Conservation (phyloP, 2,797 vertebrate species). For the Chloroceryle amazona region DNA sequence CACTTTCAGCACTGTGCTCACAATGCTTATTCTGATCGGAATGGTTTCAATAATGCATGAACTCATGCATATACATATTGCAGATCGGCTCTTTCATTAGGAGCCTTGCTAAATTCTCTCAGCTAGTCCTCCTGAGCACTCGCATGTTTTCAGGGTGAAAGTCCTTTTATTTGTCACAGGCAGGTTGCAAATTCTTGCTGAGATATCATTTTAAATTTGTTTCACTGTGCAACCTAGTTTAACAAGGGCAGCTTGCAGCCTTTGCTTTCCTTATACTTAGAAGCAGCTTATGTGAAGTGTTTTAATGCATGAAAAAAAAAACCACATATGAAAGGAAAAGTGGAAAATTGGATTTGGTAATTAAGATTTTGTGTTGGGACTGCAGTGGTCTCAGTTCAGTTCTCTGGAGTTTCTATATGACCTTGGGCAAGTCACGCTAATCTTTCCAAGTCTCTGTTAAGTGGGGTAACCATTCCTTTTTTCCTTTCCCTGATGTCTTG, state of each 20-base stretch:
- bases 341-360: slow-evolving; percentile 44
- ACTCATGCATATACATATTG: slow-evolving; percentile 62
- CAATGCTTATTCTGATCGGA: slow-evolving; percentile 66
- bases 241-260: slow-evolving; percentile 33
- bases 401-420: neutral
- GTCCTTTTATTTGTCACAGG: slow-evolving; percentile 19
- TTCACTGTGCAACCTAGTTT: slow-evolving; percentile 52
- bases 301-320: neutral
- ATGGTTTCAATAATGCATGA: slow-evolving; percentile 79
- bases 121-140: neutral
- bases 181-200: slow-evolving; percentile 64
- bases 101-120: slow-evolving; percentile 34
- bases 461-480: neutral
- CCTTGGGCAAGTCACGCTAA: neutral
- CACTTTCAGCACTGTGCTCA: slow-evolving; percentile 60
- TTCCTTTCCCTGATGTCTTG: neutral
- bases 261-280: slow-evolving; percentile 20
- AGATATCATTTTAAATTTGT: slow-evolving; percentile 59
- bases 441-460: neutral
- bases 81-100: slow-evolving; percentile 63
- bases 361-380: slow-evolving; percentile 29
- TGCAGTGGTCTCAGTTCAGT: neutral
- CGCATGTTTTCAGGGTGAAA: slow-evolving; percentile 43
- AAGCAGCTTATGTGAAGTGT: slow-evolving; percentile 2
- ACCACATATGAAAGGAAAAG: neutral